Percentiles rank a stretch among this genome's conserved stretches.
Evolutionary conservation across 2,113 vertebrate genomes (phyloP).

Genomic region (Hippolais icterina): DNA sequence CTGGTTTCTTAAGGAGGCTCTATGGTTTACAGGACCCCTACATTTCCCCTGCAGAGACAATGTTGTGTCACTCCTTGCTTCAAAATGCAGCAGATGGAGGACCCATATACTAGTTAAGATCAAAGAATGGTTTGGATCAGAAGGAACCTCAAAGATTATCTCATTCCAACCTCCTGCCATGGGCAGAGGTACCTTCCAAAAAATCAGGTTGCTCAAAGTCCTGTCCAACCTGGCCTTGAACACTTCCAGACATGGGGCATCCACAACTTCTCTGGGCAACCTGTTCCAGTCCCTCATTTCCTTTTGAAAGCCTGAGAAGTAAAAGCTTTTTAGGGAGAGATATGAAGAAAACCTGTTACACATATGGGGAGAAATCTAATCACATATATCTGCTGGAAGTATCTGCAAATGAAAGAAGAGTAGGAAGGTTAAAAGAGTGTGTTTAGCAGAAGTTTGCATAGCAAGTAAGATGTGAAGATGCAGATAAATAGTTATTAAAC

Average conservation of each 20-base stretch:
- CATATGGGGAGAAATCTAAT: background rate
- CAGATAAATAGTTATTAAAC: background rate
- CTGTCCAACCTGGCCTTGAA: background rate
- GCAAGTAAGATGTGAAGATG: background rate
- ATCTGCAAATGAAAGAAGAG: background rate
- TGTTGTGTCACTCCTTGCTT: background rate
- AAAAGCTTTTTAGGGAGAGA: background rate
- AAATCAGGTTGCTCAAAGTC: background rate
- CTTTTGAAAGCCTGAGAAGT: background rate
- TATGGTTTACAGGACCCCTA: background rate
- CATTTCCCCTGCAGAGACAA: background rate
- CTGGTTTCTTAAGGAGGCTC: background rate
- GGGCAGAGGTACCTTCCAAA: background rate
- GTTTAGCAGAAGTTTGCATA: background rate
- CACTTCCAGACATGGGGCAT: background rate
- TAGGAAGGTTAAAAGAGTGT: background rate
- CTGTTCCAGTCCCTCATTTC: background rate
- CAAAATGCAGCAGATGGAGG: background rate
- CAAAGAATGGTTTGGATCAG: background rate
- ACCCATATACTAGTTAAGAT: background rate
- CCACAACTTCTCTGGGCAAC: background rate
- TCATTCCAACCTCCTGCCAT: background rate
- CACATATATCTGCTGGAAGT: background rate
- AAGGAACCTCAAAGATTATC: background rate
- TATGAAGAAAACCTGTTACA: background rate